Evolutionary conservation across 53 echinoderm and acorn worm species (phyloP).

Genomic region (Temnopleurus reevesii): DNA sequence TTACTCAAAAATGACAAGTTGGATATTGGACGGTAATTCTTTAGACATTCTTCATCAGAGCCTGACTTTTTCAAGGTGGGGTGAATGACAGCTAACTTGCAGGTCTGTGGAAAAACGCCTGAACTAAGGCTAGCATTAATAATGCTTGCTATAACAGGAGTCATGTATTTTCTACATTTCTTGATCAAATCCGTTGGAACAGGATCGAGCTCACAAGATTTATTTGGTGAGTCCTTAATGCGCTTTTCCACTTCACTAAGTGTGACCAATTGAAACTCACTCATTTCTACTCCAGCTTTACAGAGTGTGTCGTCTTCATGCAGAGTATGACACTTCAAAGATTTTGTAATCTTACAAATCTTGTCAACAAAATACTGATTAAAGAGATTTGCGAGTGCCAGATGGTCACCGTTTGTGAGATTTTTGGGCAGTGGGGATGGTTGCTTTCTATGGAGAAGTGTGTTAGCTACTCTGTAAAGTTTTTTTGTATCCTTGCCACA

Average conservation of each 20-base stretch:
- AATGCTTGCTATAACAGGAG: too few relatives aligned
- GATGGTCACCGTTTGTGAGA: not conserved
- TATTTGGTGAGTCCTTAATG: not conserved
- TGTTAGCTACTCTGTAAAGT: not conserved
- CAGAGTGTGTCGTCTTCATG: not conserved
- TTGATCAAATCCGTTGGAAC: not conserved
- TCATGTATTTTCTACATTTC: too few relatives aligned
- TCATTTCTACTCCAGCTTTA: not conserved
- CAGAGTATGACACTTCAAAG: not conserved
- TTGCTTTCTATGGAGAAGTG: not conserved
- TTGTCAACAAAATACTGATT: not conserved
- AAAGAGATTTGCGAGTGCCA: not conserved
- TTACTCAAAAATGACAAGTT: not conserved
- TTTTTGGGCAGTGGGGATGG: not conserved
- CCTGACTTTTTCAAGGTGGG: slow-evolving; percentile 56
- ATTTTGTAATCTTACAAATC: not conserved
- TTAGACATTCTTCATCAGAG: slow-evolving; percentile 10
- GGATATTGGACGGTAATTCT: slow-evolving; percentile 38
- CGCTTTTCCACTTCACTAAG: not conserved
- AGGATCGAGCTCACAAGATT: not conserved
- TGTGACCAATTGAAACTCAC: not conserved
- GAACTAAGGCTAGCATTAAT: too few relatives aligned
- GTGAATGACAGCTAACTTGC: slow-evolving; percentile 53
- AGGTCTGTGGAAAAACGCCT: slow-evolving; percentile 30
- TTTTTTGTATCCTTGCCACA: not conserved